Evolutionary conservation across 2,888 invertebrate genomes (phyloP).

Genomic region (Callyntrura guangdongensis): DNA sequence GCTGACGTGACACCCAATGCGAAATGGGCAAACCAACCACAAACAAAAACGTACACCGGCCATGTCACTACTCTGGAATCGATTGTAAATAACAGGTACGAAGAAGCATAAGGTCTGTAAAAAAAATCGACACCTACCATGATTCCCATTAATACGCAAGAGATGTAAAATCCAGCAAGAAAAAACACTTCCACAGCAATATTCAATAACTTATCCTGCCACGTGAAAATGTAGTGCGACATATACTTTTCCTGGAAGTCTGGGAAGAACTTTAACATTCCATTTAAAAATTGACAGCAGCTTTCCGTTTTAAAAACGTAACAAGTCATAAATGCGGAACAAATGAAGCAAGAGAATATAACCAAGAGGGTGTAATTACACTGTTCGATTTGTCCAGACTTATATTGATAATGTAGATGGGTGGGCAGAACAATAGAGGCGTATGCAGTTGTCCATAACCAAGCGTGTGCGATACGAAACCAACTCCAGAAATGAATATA

Average conservation of each 20-base stretch:
- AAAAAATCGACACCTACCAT: not conserved
- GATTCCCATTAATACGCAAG: not conserved
- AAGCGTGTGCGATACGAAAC: not conserved
- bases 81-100: not conserved
- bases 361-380: not conserved
- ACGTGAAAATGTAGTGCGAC: not conserved
- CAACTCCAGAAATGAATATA: not conserved
- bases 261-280: not conserved
- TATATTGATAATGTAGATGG: not conserved
- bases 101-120: not conserved
- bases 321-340: not conserved
- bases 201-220: too few species aligned
- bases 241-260: not conserved
- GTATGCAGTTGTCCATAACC: not conserved
- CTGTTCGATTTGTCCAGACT: not conserved
- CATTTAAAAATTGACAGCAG: not conserved
- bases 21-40: not conserved
- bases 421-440: not conserved
- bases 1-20: not conserved
- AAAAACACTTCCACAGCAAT: too few species aligned
- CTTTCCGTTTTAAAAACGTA: not conserved
- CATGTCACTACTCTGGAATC: not conserved
- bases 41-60: not conserved
- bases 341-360: too few species aligned
- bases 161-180: not conserved